Evolutionary conservation across 2,888 invertebrate genomes (phyloP), one percentile per base, ranked within the genome.

Genomic region (Resseliella maxima): DNA sequence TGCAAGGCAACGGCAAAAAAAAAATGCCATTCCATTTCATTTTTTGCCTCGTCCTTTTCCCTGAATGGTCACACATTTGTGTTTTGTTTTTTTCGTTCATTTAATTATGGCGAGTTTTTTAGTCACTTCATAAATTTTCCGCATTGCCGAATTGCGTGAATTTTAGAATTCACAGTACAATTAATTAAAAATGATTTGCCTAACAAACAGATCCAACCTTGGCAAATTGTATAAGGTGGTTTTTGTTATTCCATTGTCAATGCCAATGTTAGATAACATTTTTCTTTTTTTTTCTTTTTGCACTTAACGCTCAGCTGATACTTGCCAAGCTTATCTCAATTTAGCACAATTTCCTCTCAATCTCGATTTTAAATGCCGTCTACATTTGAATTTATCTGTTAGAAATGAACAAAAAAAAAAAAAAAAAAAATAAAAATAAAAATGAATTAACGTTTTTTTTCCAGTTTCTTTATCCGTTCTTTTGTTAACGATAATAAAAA

Each of bases 121-220:
- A 2, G 59, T 24, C 5, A 0, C 18, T 59, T 59, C 5, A n/a
- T n/a, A 1, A 3, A 72, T 72, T 72, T 72, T 72, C 72, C 72
- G 72, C 72, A 72, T 72, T 72, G 36, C 72, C 72, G 36, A 72
- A 72, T 41, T 41, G 41, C 46, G 8, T 50, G 46, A 8, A 50
- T 2, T 15, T 50, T 18, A 50, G 18, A 50, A 41, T 12, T 59
- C 59, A 59, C 59, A 59, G 59, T n/a, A n/a, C n/a, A n/a, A 59
- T 59, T 59, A 59, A 59, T 59, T 59, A 59, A 6, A 18, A 50
- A 15, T 18, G 8, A 1, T 50, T 8, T 18, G 46, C 46, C 46
- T 18, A 50, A 59, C 59, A 59, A 59, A 59, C 59, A 59, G 24
- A 59, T 59, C 24, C 59, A 59, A 59, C 59, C 59, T 59, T 59